phyloP scores from a whole-genome alignment of 2,113 vertebrate genomes.

The Monarcha castaneiventris region DNA sequence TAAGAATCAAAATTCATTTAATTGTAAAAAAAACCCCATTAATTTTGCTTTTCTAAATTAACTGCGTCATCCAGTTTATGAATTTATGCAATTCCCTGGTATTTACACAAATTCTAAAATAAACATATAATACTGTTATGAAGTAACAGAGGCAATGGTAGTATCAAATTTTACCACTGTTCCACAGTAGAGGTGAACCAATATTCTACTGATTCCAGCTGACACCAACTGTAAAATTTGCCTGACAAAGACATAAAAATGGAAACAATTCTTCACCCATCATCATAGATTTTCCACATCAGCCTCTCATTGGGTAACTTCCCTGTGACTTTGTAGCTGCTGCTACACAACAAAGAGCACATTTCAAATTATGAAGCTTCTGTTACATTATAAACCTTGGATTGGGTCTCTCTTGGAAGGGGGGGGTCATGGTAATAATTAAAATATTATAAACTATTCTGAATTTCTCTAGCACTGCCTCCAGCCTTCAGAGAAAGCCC shows the following conservation, averaged over 20 bases:
- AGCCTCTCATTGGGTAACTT: not conserved
- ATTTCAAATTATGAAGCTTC: not conserved
- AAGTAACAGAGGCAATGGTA: not conserved
- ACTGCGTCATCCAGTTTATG: not conserved
- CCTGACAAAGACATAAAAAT: not conserved
- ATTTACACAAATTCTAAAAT: not conserved
- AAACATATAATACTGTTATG: not conserved
- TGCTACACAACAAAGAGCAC: not conserved
- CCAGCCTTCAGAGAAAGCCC: not conserved
- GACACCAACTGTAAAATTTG: not conserved
- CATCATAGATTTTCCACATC: not conserved
- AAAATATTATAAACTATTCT: not conserved
- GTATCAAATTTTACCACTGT: not conserved
- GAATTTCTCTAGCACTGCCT: not conserved
- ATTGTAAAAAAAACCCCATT: rapidly evolving
- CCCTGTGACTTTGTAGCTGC: not conserved
- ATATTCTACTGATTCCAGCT: not conserved
- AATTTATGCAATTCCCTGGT: not conserved
- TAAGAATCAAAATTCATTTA: not conserved
- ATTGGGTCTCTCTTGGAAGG: not conserved
- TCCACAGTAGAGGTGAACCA: not conserved
- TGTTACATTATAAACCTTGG: not conserved
- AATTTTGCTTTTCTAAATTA: not conserved
- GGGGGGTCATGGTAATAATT: not conserved
- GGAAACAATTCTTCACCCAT: not conserved